These are phyloP conservation scores for Calypte anna DNA, from an alignment of 2,113 vertebrate genomes.

Conservation along the genomic window DNA sequence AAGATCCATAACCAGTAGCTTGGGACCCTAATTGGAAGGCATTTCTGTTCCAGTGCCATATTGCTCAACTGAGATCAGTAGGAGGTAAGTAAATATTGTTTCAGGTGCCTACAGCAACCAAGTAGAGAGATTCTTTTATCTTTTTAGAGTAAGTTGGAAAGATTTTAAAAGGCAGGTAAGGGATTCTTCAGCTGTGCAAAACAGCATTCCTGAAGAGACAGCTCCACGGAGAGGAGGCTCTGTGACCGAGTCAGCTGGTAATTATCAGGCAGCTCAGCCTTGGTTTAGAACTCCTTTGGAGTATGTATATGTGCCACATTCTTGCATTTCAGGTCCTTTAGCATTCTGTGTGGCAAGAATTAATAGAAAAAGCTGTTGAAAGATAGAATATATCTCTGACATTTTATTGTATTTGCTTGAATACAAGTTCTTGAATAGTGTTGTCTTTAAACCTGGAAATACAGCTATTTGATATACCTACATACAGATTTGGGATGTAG, in stretches of 20 bases:
- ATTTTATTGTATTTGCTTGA: background rate
- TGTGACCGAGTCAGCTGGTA: background rate
- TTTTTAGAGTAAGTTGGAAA: background rate
- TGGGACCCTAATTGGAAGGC: background rate
- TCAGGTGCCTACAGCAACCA: background rate
- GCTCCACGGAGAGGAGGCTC: background rate
- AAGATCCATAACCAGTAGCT: background rate
- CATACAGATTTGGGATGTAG: background rate
- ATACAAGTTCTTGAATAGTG: background rate
- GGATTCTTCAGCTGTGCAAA: background rate
- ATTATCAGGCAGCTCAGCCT: background rate
- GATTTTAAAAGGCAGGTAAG: background rate
- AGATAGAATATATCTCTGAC: background rate
- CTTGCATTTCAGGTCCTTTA: background rate
- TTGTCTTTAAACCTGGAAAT: background rate
- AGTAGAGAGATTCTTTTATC: background rate
- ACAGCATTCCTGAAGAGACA: background rate
- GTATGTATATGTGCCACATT: background rate
- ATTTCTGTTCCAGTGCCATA: background rate
- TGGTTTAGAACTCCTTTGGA: background rate
- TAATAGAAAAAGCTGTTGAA: background rate
- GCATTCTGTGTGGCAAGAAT: background rate
- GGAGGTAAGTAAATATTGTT: conserved; percentile 22
- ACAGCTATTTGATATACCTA: background rate
- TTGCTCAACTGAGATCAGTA: background rate